phyloP scores from a whole-genome alignment of 2,797 vertebrate species.

The Gymnopithys bicolor region DNA sequence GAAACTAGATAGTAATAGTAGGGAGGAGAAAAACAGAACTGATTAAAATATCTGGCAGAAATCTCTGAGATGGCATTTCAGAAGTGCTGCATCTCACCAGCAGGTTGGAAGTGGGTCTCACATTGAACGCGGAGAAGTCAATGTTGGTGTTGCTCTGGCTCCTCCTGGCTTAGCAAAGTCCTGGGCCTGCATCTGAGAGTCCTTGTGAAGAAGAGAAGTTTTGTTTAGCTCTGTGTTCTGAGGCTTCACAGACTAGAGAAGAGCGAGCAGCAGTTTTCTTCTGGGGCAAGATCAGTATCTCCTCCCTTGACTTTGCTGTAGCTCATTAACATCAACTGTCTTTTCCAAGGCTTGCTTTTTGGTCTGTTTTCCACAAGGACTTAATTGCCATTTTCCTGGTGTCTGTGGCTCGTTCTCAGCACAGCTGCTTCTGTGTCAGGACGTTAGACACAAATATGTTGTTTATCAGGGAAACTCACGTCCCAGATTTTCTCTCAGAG shows the following conservation, averaged over 20 bases:
- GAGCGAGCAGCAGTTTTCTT: not conserved
- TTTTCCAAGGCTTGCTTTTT: conserved; percentile 3
- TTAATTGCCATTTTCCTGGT: conserved; percentile 10
- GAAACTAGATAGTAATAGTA: not conserved
- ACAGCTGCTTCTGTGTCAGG: conserved; percentile 34
- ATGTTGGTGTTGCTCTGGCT: not conserved
- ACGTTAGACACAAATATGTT: not conserved
- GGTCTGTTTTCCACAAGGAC: not conserved
- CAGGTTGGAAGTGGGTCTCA: fast-evolving
- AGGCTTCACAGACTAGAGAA: not conserved
- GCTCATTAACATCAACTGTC: not conserved
- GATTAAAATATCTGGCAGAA: not conserved
- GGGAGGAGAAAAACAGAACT: not conserved
- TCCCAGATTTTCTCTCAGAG: not conserved
- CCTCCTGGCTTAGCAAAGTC: not conserved
- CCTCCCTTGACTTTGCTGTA: not conserved
- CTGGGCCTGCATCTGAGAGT: not conserved
- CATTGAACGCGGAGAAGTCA: not conserved
- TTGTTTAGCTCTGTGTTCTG: not conserved
- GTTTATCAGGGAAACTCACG: not conserved
- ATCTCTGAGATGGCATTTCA: not conserved
- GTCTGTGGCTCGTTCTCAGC: not conserved
- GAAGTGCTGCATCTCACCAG: not conserved
- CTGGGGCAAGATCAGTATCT: not conserved
- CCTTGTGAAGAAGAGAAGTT: not conserved